Base-by-base conservation (phyloP, 1,140 invertebrate genomes). In the Calosoma granatense region DNA sequence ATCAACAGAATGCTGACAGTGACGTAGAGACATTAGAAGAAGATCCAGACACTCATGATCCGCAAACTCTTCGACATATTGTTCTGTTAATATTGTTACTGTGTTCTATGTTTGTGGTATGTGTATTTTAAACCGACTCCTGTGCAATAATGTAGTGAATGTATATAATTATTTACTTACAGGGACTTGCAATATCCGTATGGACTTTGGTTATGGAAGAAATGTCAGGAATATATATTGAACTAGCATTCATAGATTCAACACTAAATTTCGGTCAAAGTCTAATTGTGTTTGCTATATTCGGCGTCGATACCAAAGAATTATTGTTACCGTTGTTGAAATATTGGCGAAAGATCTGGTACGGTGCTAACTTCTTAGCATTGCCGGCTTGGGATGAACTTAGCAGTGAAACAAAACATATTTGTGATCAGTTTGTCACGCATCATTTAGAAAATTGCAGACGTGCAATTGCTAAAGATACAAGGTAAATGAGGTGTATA, bases 181-280 rank as follows among this genome's bases (percentile, higher is more conserved):
- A 92, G 88, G 90, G 88, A 21, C 74, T 96, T 57, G 85, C 90
- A 0, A 79, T 95, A 55, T 92, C 86, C 22, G 78, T 90, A 14
- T 94, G 92, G 85, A 88, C 85, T 12, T 70, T 96, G 56, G 79
- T 96, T 58, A 83, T 86, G 76, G 89, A 92, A 67, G 81, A 89
- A 65, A 81, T 89, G 66, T 86, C 86, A 51, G 94, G 92, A 0
- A 87, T 96, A 59, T 95, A 92, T 70, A 80, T 95, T 0, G 92
- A 96, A 74, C 73, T 97, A 19, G 84, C 90, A 61, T 97, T 95
- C 71, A 72, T 98, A 21, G 92, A 97, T 72, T 84, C 88, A 15
- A 86, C 89, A 26, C 76, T 94, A 0, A 91, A 88, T 67, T 92
- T 90, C 72, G 92, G 93, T 1, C 92, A 96, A 74, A 88, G 87